Percentiles rank a stretch among this genome's conserved stretches.
Evolutionary conservation across 2,888 invertebrate species (phyloP).

Genomic region (Odontomyia ornata): DNA sequence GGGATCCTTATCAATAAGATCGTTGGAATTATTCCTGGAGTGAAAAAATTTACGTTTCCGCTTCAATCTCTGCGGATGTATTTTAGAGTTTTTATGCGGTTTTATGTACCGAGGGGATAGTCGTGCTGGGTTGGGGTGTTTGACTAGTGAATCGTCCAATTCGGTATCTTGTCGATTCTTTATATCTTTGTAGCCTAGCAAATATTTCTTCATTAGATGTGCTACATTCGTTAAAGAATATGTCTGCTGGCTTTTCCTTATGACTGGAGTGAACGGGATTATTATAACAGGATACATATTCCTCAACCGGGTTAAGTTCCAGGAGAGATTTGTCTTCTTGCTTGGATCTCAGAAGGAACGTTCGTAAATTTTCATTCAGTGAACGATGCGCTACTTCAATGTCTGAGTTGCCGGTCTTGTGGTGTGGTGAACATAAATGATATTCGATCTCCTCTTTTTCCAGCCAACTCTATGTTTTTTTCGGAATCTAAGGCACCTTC

Average conservation of each 20-base stretch:
- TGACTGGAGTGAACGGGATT: slow-evolving; percentile 1
- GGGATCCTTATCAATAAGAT: no score
- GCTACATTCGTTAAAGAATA: slow-evolving; percentile 24
- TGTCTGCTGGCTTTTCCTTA: slow-evolving; percentile 3
- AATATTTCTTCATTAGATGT: not conserved
- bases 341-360: not conserved
- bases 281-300: not conserved
- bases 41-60: no score
- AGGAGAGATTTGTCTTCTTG: not conserved
- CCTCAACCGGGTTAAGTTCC: not conserved
- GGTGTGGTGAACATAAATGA: not conserved
- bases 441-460: not conserved
- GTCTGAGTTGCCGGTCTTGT: not conserved
- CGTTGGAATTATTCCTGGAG: no score
- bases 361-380: not conserved
- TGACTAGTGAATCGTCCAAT: no score
- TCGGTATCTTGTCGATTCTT: not conserved
- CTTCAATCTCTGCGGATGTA: no score
- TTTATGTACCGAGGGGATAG: no score
- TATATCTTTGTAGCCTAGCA: no score
- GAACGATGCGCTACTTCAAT: not conserved
- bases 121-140: no score
- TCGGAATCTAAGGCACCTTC: slow-evolving; percentile 7
- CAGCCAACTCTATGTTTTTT: slow-evolving; percentile 18
- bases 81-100: no score